Evolutionary conservation across 1,140 invertebrate genomes (phyloP), one percentile per base, ranked within the genome.

Genomic region (Polyergus mexicanus): DNA sequence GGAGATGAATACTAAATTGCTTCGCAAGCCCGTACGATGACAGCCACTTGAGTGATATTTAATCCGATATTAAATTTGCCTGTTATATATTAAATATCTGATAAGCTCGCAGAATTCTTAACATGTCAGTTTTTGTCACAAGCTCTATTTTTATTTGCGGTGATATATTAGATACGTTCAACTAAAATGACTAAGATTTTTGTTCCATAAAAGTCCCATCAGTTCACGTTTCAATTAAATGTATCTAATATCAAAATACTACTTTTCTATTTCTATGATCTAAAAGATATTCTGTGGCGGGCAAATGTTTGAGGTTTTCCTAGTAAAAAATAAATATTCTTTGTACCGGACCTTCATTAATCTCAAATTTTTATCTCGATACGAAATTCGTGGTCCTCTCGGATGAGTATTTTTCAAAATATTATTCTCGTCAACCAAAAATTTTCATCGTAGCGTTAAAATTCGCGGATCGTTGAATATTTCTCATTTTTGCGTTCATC

Each of bases 1-100:
- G 51, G 22, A 44, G 25, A 83, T 83, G 38, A 83, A 74, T 74
- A 74, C 56, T 8, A 83, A 83, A 83, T 83, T 83, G 38, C 54
- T 60, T 8, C 25, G 28, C 38, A 32, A 71, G 38, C 19, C 19
- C 35, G 8, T 1, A 11, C 16, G 54, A 47, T 38, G 54, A 47
- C 5, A 60, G 66, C 19, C 35, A 22, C 25, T 32, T 35, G 13
- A 58, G 25, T 32, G 63, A 68, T 54, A 3, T 54, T 78, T 68
- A 68, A 78, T 78, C 44, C 13, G 35, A 78, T 51, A 35, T 35
- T 78, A 51, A 78, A 47, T 66, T 28, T 25, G 41, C 0, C 13
- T 32, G 11, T 66, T 41, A 38, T 32, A 32, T 58, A 35, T 71
- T 32, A 22, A 66, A 78, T 78, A 51, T 78, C 13, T 44, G 56